Percentiles rank a stretch among this genome's conserved stretches.
These are phyloP conservation scores for Gouania willdenowi DNA, from an alignment of 2,797 vertebrate species.

Conservation along the genomic window DNA sequence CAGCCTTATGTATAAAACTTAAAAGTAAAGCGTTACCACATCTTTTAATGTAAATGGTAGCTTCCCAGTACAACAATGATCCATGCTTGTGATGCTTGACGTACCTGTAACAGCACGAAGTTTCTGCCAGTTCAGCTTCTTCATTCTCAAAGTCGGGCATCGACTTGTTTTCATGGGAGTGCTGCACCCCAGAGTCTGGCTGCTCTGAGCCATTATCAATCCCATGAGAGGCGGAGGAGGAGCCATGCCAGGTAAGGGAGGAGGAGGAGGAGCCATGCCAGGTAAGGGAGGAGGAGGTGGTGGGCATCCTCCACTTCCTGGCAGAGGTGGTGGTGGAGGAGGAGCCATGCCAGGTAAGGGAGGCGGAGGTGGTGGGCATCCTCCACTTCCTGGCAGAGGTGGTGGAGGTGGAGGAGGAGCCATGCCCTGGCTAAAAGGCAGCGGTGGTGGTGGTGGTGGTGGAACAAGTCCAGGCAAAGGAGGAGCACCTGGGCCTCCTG, in stretches of 20 bases:
- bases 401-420: conserved; percentile 22
- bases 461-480: conserved; percentile 29
- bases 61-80: too few relatives aligned
- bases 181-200: conserved; percentile 57
- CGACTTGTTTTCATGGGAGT: conserved; percentile 56
- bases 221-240: conserved; percentile 56
- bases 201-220: conserved; percentile 70
- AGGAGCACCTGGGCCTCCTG: conserved; percentile 26
- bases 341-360: conserved; percentile 44
- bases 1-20: too few relatives aligned
- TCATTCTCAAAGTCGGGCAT: conserved; percentile 88
- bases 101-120: conserved; percentile 83
- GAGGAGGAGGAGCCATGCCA: conserved; percentile 66
- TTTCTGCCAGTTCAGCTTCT: conserved; percentile 99
- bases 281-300: conserved; percentile 56
- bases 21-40: too few relatives aligned
- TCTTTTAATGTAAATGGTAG: too few relatives aligned
- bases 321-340: conserved; percentile 47
- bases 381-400: conserved; percentile 26
- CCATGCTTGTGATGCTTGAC: too few relatives aligned
- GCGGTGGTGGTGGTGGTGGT: conserved; percentile 18
- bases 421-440: conserved; percentile 26
- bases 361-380: conserved; percentile 38
- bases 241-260: conserved; percentile 63
- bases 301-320: conserved; percentile 13